A percentile compares a stretch with the other conserved stretches of the same genome.
Evolutionary conservation across 2,797 vertebrate species (phyloP).

Genomic region (Sebastes nivosus): DNA sequence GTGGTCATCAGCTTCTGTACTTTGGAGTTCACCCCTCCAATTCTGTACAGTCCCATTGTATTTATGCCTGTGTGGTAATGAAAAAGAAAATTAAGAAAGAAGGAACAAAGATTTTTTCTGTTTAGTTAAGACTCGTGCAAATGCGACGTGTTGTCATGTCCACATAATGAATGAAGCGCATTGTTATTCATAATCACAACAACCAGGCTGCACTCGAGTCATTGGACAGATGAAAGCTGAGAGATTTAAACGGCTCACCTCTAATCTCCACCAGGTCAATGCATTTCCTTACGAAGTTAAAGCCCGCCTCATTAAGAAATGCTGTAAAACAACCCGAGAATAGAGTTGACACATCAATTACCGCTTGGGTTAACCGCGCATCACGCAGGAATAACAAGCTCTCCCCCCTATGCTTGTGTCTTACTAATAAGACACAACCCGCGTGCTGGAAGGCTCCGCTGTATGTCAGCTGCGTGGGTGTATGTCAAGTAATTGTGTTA

Average conservation of each 20-base stretch:
- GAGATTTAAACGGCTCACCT: conserved; percentile 71
- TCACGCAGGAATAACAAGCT: conserved; percentile 55
- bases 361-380: conserved; percentile 44
- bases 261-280: conserved; percentile 95
- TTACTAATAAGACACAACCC: conserved; percentile 57
- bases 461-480: conserved; percentile 63
- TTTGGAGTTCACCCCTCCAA: conserved; percentile 98
- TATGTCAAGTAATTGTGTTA: conserved; percentile 58
- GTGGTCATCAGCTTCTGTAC: conserved; percentile 98
- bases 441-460: conserved; percentile 32
- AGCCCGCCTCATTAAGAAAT: conserved; percentile 96
- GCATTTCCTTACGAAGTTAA: conserved; percentile 97
- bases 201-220: not conserved
- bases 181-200: conserved; percentile 24
- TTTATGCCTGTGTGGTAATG: conserved; percentile 85
- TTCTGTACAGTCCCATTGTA: conserved; percentile 94
- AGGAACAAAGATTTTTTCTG: not conserved
- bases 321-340: conserved; percentile 80
- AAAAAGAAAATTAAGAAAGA: not conserved
- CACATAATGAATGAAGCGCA: conserved; percentile 6
- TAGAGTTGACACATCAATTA: conserved; percentile 55
- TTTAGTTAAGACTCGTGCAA: not conserved
- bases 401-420: conserved; percentile 37
- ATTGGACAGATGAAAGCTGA: conserved; percentile 29
- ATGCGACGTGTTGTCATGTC: not conserved